These are phyloP conservation scores for Acanthurus tractus DNA, from an alignment of 2,797 vertebrate genomes.

Conservation along the genomic window DNA sequence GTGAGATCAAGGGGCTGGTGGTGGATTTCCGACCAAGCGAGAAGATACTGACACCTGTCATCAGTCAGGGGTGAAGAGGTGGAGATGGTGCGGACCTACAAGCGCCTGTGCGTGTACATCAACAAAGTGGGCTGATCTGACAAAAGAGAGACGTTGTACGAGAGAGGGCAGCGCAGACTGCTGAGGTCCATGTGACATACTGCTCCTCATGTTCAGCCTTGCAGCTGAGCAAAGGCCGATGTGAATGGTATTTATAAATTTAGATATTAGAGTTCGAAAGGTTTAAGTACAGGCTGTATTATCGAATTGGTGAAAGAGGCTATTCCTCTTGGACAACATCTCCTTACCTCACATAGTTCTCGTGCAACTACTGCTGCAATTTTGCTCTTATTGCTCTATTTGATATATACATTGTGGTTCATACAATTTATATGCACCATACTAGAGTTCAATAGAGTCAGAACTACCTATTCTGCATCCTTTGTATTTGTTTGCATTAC, in stretches of 20 bases:
- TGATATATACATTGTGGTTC: not conserved
- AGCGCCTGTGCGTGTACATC: constrained; percentile 51
- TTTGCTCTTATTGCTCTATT: constrained; percentile 7
- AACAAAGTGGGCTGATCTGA: constrained; percentile 32
- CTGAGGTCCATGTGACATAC: constrained; percentile 14
- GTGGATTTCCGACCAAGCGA: constrained; percentile 68
- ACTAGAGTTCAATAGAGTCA: not conserved
- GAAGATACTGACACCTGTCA: constrained; percentile 78
- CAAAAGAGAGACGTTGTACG: constrained; percentile 40
- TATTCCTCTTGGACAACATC: not conserved
- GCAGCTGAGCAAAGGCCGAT: constrained; percentile 12
- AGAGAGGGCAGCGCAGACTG: constrained; percentile 24
- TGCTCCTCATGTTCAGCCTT: constrained; percentile 33
- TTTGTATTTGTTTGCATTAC: constrained; percentile 3
- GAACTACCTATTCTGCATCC: not conserved
- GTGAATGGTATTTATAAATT: constrained; percentile 11
- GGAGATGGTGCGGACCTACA: constrained; percentile 67
- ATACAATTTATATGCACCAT: constrained; percentile 16
- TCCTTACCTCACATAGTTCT: not conserved
- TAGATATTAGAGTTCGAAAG: not conserved
- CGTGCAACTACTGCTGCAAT: not conserved
- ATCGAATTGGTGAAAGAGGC: not conserved
- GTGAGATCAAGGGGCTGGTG: constrained; percentile 71
- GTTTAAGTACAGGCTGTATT: constrained; percentile 21
- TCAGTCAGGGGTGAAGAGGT: constrained; percentile 69